These are phyloP conservation scores for Eunapius fragilis DNA, from an alignment of 37 sponge, comb jelly and placozoan genomes.

Conservation along the genomic window DNA sequence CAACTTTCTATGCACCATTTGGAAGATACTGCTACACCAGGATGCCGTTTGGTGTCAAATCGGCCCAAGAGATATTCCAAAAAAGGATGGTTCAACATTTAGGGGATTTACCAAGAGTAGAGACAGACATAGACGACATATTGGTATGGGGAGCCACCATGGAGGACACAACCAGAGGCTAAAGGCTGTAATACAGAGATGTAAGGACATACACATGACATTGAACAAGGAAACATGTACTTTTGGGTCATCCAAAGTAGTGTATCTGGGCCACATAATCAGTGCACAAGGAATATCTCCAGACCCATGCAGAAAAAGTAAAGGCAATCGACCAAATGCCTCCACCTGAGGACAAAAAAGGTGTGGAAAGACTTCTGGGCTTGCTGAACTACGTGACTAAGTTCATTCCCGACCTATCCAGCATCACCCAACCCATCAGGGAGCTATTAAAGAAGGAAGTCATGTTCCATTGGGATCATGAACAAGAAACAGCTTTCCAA, in stretches of 20 bases:
- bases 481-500: not conserved
- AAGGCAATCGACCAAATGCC: slow-evolving; percentile 35
- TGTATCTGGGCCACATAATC: slow-evolving; percentile 40
- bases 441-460: slow-evolving; percentile 27
- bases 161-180: no score
- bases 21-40: no score
- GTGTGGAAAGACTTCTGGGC: slow-evolving; percentile 43
- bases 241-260: slow-evolving; percentile 5
- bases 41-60: no score
- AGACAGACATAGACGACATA: no score
- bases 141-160: no score
- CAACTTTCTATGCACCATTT: no score
- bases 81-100: no score
- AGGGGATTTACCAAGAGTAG: no score
- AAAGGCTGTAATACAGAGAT: no score
- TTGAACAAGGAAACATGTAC: slow-evolving; percentile 30
- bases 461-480: slow-evolving; percentile 27
- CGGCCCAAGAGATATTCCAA: no score
- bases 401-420: slow-evolving; percentile 47
- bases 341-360: slow-evolving; percentile 15
- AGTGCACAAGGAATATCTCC: slow-evolving; percentile 44
- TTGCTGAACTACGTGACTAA: slow-evolving; percentile 41
- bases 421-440: slow-evolving; percentile 11
- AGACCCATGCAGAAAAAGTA: slow-evolving; percentile 55
- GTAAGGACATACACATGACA: slow-evolving; percentile 6